phyloP scores from a whole-genome alignment of 1,140 invertebrate species.

The Danaus melanippus region DNA sequence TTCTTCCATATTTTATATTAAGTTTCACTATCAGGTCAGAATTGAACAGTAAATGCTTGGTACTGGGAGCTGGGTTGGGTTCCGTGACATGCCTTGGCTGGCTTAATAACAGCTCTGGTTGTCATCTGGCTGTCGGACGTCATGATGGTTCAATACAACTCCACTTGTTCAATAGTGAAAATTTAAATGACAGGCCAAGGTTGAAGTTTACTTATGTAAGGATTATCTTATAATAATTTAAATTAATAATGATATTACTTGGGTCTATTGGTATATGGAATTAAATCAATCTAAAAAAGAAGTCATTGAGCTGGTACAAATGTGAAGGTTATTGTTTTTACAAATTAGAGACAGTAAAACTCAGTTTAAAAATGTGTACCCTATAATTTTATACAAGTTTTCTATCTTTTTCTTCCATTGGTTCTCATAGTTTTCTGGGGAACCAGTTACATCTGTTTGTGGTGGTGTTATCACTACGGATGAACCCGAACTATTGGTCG shows the following conservation, averaged over 20 bases:
- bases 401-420: too few relatives aligned
- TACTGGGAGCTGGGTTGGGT: constrained; percentile 47
- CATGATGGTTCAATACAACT: constrained; percentile 62
- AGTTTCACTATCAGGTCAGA: constrained; percentile 33
- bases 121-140: constrained; percentile 51
- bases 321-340: too few relatives aligned
- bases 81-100: constrained; percentile 56
- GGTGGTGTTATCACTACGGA: constrained; percentile 51
- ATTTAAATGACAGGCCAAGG: constrained; percentile 46
- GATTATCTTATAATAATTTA: constrained; percentile 9
- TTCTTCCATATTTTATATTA: too few relatives aligned
- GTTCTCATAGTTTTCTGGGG: constrained; percentile 55
- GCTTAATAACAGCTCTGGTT: constrained; percentile 33
- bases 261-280: not conserved
- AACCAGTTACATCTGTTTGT: constrained; percentile 55
- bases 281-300: not conserved
- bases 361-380: too few relatives aligned
- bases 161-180: constrained; percentile 48
- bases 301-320: too few relatives aligned
- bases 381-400: too few relatives aligned
- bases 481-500: constrained; percentile 46
- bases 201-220: constrained; percentile 60
- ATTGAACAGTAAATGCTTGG: constrained; percentile 43
- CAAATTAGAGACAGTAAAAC: too few relatives aligned
- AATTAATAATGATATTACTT: not conserved